Evolutionary conservation across 2,113 vertebrate genomes (phyloP).

Genomic region (Tragelaphus scriptus): DNA sequence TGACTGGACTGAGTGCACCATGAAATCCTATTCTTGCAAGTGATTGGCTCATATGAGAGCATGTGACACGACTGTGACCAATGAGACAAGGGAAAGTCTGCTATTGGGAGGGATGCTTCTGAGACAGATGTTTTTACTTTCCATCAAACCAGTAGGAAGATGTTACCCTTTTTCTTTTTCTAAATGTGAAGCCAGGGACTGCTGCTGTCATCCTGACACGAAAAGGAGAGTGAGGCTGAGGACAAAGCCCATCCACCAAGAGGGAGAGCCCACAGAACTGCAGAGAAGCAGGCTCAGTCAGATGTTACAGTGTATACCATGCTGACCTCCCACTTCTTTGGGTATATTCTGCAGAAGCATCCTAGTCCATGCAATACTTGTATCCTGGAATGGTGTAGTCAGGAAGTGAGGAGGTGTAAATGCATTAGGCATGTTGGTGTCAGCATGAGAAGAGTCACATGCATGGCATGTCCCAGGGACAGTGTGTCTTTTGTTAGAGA

Average conservation of each 20-base stretch:
- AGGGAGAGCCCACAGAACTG: not conserved
- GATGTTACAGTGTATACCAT: not conserved
- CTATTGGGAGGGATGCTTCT: not conserved
- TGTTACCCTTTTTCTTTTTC: not conserved
- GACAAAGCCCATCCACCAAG: not conserved
- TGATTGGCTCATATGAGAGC: not conserved
- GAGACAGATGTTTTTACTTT: not conserved
- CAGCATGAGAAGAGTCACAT: not conserved
- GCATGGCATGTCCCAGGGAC: not conserved
- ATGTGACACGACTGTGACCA: not conserved
- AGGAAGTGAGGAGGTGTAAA: not conserved
- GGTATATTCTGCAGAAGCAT: not conserved
- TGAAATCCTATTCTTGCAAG: not conserved
- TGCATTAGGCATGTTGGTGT: not conserved
- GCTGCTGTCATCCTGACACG: not conserved
- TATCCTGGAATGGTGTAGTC: not conserved
- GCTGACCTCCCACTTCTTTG: not conserved
- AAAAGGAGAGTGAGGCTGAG: not conserved
- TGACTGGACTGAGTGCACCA: not conserved
- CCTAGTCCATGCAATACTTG: not conserved
- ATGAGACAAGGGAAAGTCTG: not conserved
- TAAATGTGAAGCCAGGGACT: not conserved
- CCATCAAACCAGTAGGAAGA: not conserved
- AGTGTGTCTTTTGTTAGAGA: not conserved
- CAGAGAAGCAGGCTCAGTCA: not conserved